phyloP scores from a whole-genome alignment of 2,888 invertebrate genomes.

The Trichogramma evanescens region DNA sequence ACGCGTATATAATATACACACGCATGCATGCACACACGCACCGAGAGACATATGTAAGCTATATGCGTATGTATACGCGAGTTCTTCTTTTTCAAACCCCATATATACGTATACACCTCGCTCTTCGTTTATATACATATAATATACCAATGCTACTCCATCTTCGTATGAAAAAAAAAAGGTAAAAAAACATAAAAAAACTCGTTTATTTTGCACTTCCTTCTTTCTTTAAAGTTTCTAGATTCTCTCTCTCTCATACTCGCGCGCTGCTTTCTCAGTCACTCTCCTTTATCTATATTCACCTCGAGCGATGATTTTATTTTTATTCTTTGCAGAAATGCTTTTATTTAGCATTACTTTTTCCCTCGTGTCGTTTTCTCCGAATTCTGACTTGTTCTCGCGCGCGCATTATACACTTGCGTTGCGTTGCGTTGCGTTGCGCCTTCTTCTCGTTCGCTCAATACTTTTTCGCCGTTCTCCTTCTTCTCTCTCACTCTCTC shows the following conservation, averaged over 20 bases:
- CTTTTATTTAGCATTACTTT: constrained; percentile 18
- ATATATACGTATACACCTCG: no score
- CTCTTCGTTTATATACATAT: no score
- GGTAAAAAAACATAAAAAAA: no score
- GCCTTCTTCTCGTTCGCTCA: constrained; percentile 12
- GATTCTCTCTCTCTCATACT: not conserved
- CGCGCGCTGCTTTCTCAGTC: not conserved
- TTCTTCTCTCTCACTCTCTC: constrained; percentile 20
- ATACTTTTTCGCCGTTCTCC: constrained; percentile 12
- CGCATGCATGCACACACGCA: no score
- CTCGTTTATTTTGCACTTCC: not conserved
- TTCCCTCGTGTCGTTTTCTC: not conserved
- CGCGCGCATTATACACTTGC: no score
- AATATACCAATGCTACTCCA: no score
- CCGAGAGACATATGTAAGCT: no score
- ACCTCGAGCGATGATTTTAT: constrained; percentile 4
- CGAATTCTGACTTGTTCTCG: not conserved
- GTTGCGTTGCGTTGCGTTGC: not conserved
- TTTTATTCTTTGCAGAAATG: constrained; percentile 11
- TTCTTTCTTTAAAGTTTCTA: not conserved
- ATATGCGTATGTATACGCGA: no score
- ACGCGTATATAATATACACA: no score
- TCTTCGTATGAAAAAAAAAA: no score
- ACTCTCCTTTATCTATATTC: constrained; percentile 15
- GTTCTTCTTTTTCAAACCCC: no score